Base-by-base conservation (phyloP, 2,888 invertebrate genomes). In the Apamea anceps region DNA sequence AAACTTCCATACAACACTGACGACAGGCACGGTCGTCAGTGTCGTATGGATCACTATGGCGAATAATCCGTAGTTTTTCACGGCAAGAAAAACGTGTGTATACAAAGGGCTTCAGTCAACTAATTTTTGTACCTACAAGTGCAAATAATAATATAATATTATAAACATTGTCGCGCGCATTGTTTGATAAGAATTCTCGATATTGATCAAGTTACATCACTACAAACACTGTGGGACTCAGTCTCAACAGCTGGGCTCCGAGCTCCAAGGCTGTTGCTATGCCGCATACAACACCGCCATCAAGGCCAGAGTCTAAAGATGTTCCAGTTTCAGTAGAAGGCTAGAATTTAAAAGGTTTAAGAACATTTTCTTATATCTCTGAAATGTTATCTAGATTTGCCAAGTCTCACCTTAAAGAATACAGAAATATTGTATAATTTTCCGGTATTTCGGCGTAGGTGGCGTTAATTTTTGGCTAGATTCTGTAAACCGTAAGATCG, bases 241-340 rank as follows among this genome's bases (percentile, higher is more conserved):
- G 62, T 57, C 28, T 42, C 66, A 71, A 68, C 89, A 88, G 87
- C 85, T 85, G 76, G 57, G 80, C 45, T 85, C 77, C 54, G 66
- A 80, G 81, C 67, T 77, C 72, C 79, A 78, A 82, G 89, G 89
- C 78, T 77, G 76, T 73, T 68, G 77, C 81, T 48, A 67, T 62
- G 77, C 77, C 72, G 85, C 85, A 77, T 72, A 81, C 66, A 82
- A 79, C 66, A 51, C 75, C 65, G 57, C 54, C 78, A 70, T 72
- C 85, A 89, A 89, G 88, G 89, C 72, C 83, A 75, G 68, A 54
- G 51, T 65, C 78, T 85, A 75, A 85, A 86, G 85, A 86, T 71
- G 87, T 81, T 85, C 87, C 73, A 85, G 54, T 81, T 87, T 81
- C 78, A 48, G 21, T 62, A 62, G 60, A 75, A 67, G 10, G 25